These are phyloP conservation scores for Siphamia tubifer DNA, from an alignment of 2,113 vertebrate genomes.

Conservation along the genomic window DNA sequence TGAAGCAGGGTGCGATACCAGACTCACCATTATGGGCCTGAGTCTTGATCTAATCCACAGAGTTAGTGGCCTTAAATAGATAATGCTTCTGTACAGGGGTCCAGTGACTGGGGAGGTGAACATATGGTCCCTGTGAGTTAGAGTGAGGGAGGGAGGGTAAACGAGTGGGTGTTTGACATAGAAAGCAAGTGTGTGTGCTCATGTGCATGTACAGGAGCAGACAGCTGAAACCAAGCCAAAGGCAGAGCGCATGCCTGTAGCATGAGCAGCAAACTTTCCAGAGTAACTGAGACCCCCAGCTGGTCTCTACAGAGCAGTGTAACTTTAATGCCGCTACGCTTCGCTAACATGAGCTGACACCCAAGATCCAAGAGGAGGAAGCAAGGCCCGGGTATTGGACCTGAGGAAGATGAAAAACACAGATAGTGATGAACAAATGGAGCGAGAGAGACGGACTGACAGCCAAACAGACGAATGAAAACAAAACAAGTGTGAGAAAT, in stretches of 20 bases:
- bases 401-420: slow-evolving; percentile 25
- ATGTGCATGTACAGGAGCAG: slow-evolving; percentile 27
- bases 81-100: slow-evolving; percentile 56
- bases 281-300: slow-evolving; percentile 62
- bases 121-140: slow-evolving; percentile 35
- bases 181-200: background rate
- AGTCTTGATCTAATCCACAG: slow-evolving; percentile 66
- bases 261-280: slow-evolving; percentile 66
- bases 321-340: slow-evolving; percentile 15
- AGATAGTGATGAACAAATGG: slow-evolving; percentile 12
- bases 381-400: background rate
- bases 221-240: slow-evolving; percentile 66
- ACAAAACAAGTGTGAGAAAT: slow-evolving; percentile 47
- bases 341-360: slow-evolving; percentile 26
- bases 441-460: slow-evolving; percentile 24
- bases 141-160: background rate
- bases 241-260: slow-evolving; percentile 46
- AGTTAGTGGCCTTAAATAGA: slow-evolving; percentile 72
- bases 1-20: slow-evolving; percentile 64
- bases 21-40: slow-evolving; percentile 63
- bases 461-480: slow-evolving; percentile 30
- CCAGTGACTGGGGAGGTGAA: slow-evolving; percentile 40
- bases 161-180: background rate
- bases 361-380: background rate
- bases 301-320: slow-evolving; percentile 29